Base-by-base conservation (phyloP, 2,888 invertebrate species). In the Catocala nupta region DNA sequence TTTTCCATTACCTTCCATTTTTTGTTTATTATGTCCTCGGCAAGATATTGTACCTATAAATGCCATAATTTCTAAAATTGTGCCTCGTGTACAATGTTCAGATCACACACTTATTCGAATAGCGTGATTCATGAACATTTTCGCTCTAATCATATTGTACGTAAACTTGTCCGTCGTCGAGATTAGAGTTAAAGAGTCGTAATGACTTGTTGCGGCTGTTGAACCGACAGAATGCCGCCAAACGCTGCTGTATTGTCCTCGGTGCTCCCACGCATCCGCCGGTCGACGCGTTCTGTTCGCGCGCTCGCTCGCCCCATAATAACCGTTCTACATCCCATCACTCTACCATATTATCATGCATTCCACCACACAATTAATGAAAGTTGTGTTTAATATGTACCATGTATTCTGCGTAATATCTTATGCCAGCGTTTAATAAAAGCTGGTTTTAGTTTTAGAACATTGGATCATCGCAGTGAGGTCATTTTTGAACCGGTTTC, bases 401-500 rank as follows among this genome's bases (percentile, higher is more conserved):
- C 42, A 59, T 36, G 44, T 59, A 39, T 58, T 50, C 58, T 56
- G 53, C 48, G 39, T 55, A 51, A 55, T 55, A 53, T 55, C 51
- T 59, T 44, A n/a, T 51, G 47, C 51, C 34, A n/a, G 45, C 44
- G 25, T 49, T 55, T 8, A 51, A 60, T 59, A 48, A 57, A 16
- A 63, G 63, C 58, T 55, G 65, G 75, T 70, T 77, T 70, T 77
- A 69, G 70, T 69, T 73, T 70, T 70, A 60, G 68, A 63, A 71
- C 68, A 72, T 82, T 75, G 80, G 81, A 86, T 87, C 85, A 85
- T 80, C 83, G 82, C 83, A 83, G 86, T 91, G 91, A 91, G 89
- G 88, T 92, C 91, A 91, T 80, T 84, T 81, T 76, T 80, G 69
- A 85, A 90, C 90, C 87, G 88, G 89, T 90, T 87, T 77, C 69